Evolutionary conservation across 1,140 invertebrate genomes (phyloP).

Genomic region (Panonychus citri): DNA sequence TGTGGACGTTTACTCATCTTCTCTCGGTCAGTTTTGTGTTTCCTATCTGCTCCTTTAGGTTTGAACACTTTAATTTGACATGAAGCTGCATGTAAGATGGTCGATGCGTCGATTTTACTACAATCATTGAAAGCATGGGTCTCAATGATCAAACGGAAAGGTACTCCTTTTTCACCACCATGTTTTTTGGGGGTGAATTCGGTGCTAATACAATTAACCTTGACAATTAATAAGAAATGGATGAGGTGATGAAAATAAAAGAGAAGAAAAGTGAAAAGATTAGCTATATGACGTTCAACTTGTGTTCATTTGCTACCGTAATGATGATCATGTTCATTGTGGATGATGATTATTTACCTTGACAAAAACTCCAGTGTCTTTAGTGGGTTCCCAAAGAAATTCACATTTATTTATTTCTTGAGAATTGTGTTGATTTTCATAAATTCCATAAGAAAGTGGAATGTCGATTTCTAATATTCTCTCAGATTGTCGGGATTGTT

Average conservation of each 20-base stretch:
- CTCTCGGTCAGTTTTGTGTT: constrained; percentile 88
- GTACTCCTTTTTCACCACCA: constrained; percentile 89
- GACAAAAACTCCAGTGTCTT: constrained; percentile 78
- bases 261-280: not conserved
- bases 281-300: not conserved
- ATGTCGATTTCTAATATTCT: constrained; percentile 66
- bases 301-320: not conserved
- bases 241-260: not conserved
- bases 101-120: constrained; percentile 20
- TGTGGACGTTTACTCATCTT: constrained; percentile 68
- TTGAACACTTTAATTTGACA: constrained; percentile 79
- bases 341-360: constrained; percentile 33
- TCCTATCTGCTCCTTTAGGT: constrained; percentile 82
- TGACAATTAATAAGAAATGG: constrained; percentile 8
- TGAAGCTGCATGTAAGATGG: constrained; percentile 54
- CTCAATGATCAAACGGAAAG: constrained; percentile 72
- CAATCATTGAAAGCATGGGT: constrained; percentile 21
- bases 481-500: constrained; percentile 58
- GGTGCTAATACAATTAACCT: constrained; percentile 86
- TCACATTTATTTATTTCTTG: constrained; percentile 53
- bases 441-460: constrained; percentile 72
- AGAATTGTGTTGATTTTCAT: constrained; percentile 49
- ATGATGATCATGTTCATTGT: not conserved
- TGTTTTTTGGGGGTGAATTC: constrained; percentile 96
- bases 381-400: constrained; percentile 84